Evolutionary conservation across 2,797 vertebrate genomes (phyloP).

Genomic region (Neoniphon sammara): DNA sequence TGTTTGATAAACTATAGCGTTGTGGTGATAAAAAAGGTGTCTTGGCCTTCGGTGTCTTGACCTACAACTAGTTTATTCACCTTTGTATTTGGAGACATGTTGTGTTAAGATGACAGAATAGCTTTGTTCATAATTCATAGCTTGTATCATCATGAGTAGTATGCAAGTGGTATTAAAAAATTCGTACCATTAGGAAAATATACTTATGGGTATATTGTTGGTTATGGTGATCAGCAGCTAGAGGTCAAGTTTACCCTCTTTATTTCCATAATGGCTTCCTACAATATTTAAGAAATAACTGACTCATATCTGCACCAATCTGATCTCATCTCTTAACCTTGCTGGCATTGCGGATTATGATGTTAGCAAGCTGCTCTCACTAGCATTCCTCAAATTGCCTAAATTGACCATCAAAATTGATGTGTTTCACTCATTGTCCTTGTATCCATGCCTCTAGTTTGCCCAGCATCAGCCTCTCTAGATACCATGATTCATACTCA

Average conservation of each 20-base stretch:
- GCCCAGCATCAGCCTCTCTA: constrained; percentile 10
- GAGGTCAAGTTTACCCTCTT: no score
- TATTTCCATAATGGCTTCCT: no score
- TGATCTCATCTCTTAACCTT: no score
- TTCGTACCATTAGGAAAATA: no score
- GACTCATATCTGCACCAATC: not conserved
- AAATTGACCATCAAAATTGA: constrained; percentile 5
- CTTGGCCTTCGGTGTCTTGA: constrained; percentile 26
- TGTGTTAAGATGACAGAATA: not conserved
- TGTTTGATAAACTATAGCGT: not conserved
- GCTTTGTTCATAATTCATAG: no score
- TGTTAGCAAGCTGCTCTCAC: not conserved
- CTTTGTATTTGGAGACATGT: not conserved
- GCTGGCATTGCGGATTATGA: not conserved
- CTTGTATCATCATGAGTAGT: no score
- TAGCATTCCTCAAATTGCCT: not conserved
- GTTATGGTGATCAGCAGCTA: no score
- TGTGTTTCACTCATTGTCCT: constrained; percentile 19
- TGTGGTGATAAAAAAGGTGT: not conserved
- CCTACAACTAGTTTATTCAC: not conserved
- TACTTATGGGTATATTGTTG: no score
- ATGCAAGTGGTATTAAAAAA: no score
- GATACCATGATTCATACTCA: constrained; percentile 65
- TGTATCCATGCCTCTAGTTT: constrained; percentile 20
- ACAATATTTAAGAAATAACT: not conserved